Conservation (phyloP, 2,797 vertebrate species). For the Pseudomugil gertrudae region DNA sequence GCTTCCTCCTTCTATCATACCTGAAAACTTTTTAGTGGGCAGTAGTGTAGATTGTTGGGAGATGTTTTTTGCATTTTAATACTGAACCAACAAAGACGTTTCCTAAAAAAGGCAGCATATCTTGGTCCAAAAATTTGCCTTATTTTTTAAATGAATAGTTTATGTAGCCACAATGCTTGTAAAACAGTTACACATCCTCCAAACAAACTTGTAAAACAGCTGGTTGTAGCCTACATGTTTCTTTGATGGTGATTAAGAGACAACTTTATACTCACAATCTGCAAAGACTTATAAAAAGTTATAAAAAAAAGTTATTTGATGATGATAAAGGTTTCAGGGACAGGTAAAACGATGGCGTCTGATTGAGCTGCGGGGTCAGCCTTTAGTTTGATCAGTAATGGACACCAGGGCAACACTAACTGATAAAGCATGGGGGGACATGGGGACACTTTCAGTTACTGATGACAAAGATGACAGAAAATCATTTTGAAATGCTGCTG, state of each 20-base stretch:
- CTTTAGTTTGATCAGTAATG: background rate
- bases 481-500: no score
- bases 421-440: no score
- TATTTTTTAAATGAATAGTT: background rate
- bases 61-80: background rate
- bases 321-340: background rate
- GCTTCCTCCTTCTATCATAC: background rate
- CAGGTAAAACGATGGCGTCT: background rate
- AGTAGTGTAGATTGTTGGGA: background rate
- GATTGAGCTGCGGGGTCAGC: no score
- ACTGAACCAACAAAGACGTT: background rate
- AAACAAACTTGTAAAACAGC: background rate
- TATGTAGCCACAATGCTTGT: background rate
- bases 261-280: background rate
- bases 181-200: no score
- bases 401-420: no score
- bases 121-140: background rate
- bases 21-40: background rate
- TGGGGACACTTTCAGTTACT: background rate
- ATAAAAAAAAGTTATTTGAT: background rate
- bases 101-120: background rate
- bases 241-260: background rate
- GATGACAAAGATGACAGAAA: background rate
- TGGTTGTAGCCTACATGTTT: background rate
- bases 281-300: background rate